These are phyloP conservation scores for Paelopatides confundens DNA, from an alignment of 53 echinoderm and acorn worm genomes.

Conservation along the genomic window DNA sequence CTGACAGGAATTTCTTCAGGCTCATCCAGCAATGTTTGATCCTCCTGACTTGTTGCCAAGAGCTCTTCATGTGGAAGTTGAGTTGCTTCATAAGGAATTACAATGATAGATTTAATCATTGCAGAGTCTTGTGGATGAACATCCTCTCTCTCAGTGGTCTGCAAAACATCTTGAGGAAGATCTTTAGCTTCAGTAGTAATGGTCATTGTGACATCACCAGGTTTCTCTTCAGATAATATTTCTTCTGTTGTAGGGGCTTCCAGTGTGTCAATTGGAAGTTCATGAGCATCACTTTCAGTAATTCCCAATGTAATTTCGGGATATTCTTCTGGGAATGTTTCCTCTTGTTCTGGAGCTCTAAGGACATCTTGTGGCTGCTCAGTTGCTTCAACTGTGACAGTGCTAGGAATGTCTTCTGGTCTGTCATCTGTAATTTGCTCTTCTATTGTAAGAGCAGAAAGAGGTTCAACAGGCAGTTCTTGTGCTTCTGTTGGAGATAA, in stretches of 20 bases:
- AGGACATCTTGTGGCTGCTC: constrained; percentile 57
- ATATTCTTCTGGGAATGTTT: constrained; percentile 36
- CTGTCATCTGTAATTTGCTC: constrained; percentile 58
- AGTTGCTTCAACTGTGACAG: constrained; percentile 48
- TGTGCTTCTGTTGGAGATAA: constrained; percentile 43
- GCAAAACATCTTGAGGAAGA: constrained; percentile 56
- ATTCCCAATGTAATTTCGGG: constrained; percentile 21
- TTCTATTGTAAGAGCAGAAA: constrained; percentile 48
- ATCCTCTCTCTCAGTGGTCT: constrained; percentile 45
- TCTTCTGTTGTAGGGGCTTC: constrained; percentile 44
- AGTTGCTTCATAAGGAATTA: constrained; percentile 37
- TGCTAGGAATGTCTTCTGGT: constrained; percentile 24
- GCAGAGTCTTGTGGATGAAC: constrained; percentile 46
- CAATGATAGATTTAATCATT: constrained; percentile 42
- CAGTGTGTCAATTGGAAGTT: constrained; percentile 46
- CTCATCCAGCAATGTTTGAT: constrained; percentile 36
- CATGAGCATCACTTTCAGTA: background rate
- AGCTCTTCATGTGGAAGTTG: constrained; percentile 44
- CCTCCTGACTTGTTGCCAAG: constrained; percentile 51
- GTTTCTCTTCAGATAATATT: constrained; percentile 50
- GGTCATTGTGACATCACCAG: constrained; percentile 27
- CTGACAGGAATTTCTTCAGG: constrained; percentile 55
- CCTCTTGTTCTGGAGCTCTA: constrained; percentile 44
- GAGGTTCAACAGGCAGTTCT: constrained; percentile 32
- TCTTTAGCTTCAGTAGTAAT: constrained; percentile 53